phyloP scores from a whole-genome alignment of 2,113 vertebrate genomes.

The Sapayoa aenigma region DNA sequence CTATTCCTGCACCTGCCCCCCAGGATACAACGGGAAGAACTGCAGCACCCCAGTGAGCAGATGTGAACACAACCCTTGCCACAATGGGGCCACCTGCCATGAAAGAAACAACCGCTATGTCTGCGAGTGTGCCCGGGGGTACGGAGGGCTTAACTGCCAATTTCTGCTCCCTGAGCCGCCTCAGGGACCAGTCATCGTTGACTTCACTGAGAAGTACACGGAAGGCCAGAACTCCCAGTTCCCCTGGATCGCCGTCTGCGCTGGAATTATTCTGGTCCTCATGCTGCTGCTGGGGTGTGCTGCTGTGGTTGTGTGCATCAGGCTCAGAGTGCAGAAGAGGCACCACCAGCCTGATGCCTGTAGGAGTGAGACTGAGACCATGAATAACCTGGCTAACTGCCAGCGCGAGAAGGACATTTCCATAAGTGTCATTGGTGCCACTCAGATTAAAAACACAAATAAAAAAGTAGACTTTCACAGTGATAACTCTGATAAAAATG shows the following conservation, averaged over 20 bases:
- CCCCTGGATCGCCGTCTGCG: constrained; percentile 91
- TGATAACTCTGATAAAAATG: constrained; percentile 83
- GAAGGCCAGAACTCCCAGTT: constrained; percentile 78
- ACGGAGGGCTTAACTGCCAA: constrained; percentile 94
- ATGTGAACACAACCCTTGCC: constrained; percentile 91
- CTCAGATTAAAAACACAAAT: constrained; percentile 96
- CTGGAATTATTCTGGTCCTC: constrained; percentile 89
- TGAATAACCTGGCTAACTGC: constrained; percentile 96
- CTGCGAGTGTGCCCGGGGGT: constrained; percentile 89
- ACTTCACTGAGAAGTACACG: constrained; percentile 78
- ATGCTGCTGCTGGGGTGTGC: constrained; percentile 89
- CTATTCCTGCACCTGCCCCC: constrained; percentile 91
- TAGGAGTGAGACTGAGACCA: constrained; percentile 89
- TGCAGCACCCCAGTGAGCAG: constrained; percentile 88
- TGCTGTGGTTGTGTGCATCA: constrained; percentile 83
- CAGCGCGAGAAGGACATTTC: constrained; percentile 90
- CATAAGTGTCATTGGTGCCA: constrained; percentile 83
- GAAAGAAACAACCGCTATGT: constrained; percentile 87
- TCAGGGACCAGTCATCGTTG: constrained; percentile 77
- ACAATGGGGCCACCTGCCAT: constrained; percentile 96
- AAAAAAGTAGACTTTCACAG: constrained; percentile 94
- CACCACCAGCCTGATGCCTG: constrained; percentile 76
- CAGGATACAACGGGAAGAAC: constrained; percentile 92
- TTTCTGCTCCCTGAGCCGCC: constrained; percentile 86
- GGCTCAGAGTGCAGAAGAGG: constrained; percentile 86